Conservation (phyloP, 2,888 invertebrate species). For the Schizaphis graminum region DNA sequence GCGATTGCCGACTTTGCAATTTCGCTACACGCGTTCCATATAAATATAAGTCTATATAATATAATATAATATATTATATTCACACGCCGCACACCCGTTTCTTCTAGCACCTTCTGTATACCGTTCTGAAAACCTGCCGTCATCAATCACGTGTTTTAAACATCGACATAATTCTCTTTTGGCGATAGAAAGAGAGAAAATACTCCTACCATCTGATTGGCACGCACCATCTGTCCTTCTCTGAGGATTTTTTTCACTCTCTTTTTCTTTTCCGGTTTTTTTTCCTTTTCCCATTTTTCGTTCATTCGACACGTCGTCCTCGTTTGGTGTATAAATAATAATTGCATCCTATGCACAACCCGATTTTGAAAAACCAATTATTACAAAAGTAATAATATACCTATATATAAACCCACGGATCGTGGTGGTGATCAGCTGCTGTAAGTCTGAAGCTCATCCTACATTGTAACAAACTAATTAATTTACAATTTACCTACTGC, state of each 20-base stretch:
- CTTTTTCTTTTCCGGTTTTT: neutral
- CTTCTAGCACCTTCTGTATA: neutral
- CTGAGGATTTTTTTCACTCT: neutral
- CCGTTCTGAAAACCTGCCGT: neutral
- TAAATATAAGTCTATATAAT: neutral
- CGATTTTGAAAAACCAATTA: neutral
- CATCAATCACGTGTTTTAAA: slow-evolving; percentile 25
- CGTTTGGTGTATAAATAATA: neutral
- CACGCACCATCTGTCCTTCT: neutral
- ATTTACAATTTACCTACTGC: neutral
- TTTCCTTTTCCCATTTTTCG: neutral
- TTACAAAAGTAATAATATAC: neutral
- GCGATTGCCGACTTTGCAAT: neutral
- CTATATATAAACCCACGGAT: neutral
- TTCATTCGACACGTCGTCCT: neutral
- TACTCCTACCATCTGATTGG: neutral
- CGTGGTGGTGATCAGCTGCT: neutral
- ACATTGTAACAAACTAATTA: neutral
- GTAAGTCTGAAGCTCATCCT: neutral
- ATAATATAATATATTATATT: slow-evolving; percentile 14
- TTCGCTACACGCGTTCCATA: neutral
- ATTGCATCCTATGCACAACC: neutral
- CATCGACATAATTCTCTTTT: neutral
- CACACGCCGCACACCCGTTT: neutral
- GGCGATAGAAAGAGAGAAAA: neutral